A percentile compares a stretch with the other conserved stretches of the same genome.
These are phyloP conservation scores for Anadara kagoshimensis DNA, from an alignment of 1,140 invertebrate species.

Conservation along the genomic window DNA sequence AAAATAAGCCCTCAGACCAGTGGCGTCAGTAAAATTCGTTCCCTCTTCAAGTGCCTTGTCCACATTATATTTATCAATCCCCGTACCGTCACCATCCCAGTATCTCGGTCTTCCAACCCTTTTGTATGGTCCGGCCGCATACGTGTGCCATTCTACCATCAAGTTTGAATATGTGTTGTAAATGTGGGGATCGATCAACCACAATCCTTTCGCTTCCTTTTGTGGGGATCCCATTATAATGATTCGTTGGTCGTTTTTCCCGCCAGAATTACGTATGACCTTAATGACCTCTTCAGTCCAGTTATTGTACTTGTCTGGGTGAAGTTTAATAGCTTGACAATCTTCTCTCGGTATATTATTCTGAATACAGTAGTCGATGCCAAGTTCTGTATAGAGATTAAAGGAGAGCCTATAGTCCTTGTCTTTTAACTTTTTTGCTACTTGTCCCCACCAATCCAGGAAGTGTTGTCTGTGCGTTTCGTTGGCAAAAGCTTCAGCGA, in stretches of 20 bases:
- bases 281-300: background rate
- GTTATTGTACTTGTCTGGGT: background rate
- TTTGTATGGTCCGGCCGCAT: background rate
- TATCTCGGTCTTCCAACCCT: background rate
- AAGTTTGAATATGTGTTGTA: background rate
- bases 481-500: background rate
- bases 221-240: background rate
- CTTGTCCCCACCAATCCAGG: background rate
- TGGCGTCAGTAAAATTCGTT: background rate
- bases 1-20: background rate
- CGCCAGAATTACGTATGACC: background rate
- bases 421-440: background rate
- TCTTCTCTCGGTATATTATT: background rate
- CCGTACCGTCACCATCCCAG: background rate
- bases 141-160: background rate
- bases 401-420: background rate
- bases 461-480: background rate
- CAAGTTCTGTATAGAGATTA: background rate
- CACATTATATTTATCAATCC: background rate
- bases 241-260: background rate
- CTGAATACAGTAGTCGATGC: background rate
- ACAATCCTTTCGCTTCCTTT: background rate
- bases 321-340: background rate
- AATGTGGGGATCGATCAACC: background rate
- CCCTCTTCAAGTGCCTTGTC: background rate